Conservation (phyloP, 2,888 invertebrate species). For the Lydus trimaculatus region DNA sequence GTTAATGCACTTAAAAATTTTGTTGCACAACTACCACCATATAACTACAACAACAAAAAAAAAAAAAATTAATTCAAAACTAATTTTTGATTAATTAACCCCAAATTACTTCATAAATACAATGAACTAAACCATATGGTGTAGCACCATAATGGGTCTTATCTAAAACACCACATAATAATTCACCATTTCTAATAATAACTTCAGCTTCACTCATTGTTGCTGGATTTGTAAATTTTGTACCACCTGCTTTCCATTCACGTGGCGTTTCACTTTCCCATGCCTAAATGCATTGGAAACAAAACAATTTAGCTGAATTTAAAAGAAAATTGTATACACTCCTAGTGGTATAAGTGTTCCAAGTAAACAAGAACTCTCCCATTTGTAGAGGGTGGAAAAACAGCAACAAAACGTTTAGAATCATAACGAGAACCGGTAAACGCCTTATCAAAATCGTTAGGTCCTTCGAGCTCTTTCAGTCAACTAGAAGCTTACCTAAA, state of each 20-base stretch:
- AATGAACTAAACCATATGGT: slow-evolving; percentile 92
- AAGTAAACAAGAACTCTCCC: no score
- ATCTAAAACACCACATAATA: slow-evolving; percentile 91
- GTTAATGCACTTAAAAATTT: slow-evolving; percentile 88
- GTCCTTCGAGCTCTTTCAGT: no score
- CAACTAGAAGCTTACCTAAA: no score
- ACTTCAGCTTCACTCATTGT: slow-evolving; percentile 92
- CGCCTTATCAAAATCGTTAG: no score
- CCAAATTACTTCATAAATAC: slow-evolving; percentile 87
- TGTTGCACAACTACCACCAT: slow-evolving; percentile 87
- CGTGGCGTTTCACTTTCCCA: slow-evolving; percentile 69
- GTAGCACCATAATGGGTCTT: slow-evolving; percentile 98
- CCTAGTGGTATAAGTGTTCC: no score
- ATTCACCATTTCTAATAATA: slow-evolving; percentile 84
- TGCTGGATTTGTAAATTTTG: slow-evolving; percentile 63
- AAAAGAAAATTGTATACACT: no score
- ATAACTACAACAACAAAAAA: slow-evolving; percentile 67
- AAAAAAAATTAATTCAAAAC: not conserved
- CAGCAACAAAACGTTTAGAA: no score
- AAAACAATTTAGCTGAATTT: no score
- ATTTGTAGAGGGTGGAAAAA: no score
- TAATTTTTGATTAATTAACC: not conserved
- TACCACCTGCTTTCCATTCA: slow-evolving; percentile 72
- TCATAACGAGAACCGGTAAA: no score
- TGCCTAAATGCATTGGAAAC: slow-evolving; percentile 55